Conservation (phyloP, 2,113 vertebrate genomes). For the Motacilla alba region DNA sequence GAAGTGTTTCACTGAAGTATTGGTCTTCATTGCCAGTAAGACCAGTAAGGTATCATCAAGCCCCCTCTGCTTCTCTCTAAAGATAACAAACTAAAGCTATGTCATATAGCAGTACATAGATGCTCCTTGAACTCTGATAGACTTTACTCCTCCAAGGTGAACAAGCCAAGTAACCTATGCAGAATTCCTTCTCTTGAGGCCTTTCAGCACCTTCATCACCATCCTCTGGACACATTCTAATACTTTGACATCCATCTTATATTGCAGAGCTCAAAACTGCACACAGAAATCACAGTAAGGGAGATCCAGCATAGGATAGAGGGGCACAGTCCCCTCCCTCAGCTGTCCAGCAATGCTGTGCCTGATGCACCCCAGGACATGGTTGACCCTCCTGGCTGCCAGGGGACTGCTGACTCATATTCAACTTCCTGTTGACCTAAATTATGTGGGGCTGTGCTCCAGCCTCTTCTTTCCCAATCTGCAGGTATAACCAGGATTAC, state of each 20-base stretch:
- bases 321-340: neutral
- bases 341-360: rapidly evolving
- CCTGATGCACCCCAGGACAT: neutral
- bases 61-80: neutral
- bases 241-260: neutral
- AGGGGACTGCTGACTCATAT: neutral
- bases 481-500: neutral
- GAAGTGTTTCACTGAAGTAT: neutral
- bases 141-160: neutral
- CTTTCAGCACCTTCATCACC: neutral
- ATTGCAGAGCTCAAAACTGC: neutral
- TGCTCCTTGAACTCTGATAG: neutral
- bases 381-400: neutral
- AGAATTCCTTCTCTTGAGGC: neutral
- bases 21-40: neutral
- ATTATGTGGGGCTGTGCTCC: neutral
- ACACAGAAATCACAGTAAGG: neutral
- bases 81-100: neutral
- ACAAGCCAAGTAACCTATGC: neutral
- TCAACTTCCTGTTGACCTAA: neutral
- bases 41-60: neutral
- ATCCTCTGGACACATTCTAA: neutral
- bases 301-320: neutral
- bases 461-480: rapidly evolving
- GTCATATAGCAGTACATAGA: rapidly evolving